Conservation (phyloP, 2,888 invertebrate genomes). For the Rapana venosa region DNA sequence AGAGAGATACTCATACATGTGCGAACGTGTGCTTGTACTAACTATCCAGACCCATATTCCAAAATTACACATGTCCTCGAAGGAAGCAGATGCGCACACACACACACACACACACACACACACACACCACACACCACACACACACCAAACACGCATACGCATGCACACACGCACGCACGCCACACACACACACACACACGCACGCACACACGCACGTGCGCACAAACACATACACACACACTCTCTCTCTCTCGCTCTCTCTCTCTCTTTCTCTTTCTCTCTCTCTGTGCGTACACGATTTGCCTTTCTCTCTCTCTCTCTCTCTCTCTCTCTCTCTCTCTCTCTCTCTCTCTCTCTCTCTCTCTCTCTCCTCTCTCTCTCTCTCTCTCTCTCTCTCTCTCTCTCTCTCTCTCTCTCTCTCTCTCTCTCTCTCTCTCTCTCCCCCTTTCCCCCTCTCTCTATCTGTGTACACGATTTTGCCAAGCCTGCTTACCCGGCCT, state of each 20-base stretch:
- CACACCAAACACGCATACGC: background rate
- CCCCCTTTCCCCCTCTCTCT: no score
- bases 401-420: no score
- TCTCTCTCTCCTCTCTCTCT: background rate
- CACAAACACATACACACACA: background rate
- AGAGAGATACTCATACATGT: no score
- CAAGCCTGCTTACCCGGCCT: no score
- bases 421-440: no score
- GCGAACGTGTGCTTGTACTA: no score
- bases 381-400: no score
- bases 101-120: background rate
- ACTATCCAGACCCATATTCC: no score
- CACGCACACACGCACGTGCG: background rate
- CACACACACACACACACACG: constrained; percentile 3
- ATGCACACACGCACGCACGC: background rate
- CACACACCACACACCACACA: background rate
- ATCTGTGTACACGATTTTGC: background rate
- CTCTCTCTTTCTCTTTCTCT: no score
- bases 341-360: no score
- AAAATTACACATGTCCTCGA: no score
- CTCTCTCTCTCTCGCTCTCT: background rate
- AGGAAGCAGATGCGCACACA: background rate
- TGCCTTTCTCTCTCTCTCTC: no score
- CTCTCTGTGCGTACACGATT: background rate
- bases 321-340: background rate